Evolutionary conservation across 2,797 vertebrate genomes (phyloP).

Genomic region (Ispidina picta): DNA sequence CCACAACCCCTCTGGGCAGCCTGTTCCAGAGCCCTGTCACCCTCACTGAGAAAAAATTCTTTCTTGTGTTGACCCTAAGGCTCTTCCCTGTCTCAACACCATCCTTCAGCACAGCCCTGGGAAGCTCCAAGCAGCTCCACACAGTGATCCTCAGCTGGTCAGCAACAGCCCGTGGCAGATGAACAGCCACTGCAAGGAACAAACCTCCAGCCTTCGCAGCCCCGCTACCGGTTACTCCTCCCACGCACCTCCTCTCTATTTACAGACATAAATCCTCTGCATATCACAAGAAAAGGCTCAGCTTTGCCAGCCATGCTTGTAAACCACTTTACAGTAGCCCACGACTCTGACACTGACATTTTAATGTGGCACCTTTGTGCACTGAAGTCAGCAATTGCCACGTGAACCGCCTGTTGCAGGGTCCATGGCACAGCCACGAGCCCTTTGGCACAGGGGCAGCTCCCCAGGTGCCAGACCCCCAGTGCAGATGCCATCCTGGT

Average conservation of each 20-base stretch:
- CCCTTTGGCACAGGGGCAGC: rapidly evolving
- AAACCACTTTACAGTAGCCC: constrained; percentile 41
- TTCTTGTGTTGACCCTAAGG: too few relatives aligned
- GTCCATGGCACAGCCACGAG: not conserved
- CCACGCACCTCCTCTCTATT: not conserved
- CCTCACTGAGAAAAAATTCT: too few relatives aligned
- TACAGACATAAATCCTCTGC: constrained; percentile 57
- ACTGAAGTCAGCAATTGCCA: not conserved
- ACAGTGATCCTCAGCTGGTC: rapidly evolving
- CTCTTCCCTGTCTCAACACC: not conserved
- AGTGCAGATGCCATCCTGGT: rapidly evolving
- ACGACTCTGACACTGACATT: constrained; percentile 7
- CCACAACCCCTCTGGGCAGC: too few relatives aligned
- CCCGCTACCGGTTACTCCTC: not conserved
- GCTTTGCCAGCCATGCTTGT: constrained; percentile 44
- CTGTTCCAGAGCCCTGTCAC: too few relatives aligned
- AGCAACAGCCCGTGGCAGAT: rapidly evolving
- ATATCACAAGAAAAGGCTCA: constrained; percentile 40
- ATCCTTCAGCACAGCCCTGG: rapidly evolving
- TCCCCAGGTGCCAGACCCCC: not conserved
- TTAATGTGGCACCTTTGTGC: not conserved
- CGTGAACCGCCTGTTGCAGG: not conserved
- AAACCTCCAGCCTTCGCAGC: not conserved
- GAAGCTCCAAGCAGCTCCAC: not conserved
- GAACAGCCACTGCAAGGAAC: rapidly evolving